phyloP scores from a whole-genome alignment of 2,113 vertebrate genomes.

The Chaetodon trifascialis region DNA sequence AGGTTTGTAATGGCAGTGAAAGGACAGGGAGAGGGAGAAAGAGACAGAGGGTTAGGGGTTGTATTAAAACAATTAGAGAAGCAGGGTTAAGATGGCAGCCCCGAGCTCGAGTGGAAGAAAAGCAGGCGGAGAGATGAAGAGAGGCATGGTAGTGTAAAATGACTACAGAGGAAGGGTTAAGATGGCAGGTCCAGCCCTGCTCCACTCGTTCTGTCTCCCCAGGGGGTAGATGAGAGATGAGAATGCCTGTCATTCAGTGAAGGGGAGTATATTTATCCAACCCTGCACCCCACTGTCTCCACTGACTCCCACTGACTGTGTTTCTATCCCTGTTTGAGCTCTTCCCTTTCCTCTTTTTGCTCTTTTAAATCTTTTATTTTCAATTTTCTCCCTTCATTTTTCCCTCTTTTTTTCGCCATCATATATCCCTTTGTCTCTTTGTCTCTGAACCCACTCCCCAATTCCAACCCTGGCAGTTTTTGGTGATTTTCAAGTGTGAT shows the following conservation, averaged over 20 bases:
- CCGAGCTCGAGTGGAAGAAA: slow-evolving; percentile 32
- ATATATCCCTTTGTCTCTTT: not conserved
- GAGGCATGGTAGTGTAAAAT: slow-evolving; percentile 49
- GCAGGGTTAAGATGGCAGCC: slow-evolving; percentile 55
- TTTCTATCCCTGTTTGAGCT: slow-evolving; percentile 36
- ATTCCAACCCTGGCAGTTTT: not conserved
- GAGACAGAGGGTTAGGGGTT: slow-evolving; percentile 22
- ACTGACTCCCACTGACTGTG: slow-evolving; percentile 39
- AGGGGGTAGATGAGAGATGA: slow-evolving; percentile 64
- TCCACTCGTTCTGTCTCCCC: slow-evolving; percentile 38
- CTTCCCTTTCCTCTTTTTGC: not conserved
- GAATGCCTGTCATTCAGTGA: slow-evolving; percentile 65
- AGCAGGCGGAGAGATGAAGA: slow-evolving; percentile 40
- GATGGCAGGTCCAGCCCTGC: slow-evolving; percentile 62
- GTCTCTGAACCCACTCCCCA: not conserved
- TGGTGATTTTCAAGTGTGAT: slow-evolving; percentile 8
- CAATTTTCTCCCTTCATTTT: slow-evolving; percentile 29
- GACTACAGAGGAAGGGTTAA: slow-evolving; percentile 71
- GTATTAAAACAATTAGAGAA: slow-evolving; percentile 61
- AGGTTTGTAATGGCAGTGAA: slow-evolving; percentile 54
- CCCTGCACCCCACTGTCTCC: slow-evolving; percentile 28
- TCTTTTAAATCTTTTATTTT: slow-evolving; percentile 60
- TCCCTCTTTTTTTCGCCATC: not conserved
- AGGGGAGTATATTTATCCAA: slow-evolving; percentile 66
- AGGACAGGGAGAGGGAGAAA: slow-evolving; percentile 33